Conservation (phyloP, 2,113 vertebrate species). For the Campylorhamphus procurvoides region DNA sequence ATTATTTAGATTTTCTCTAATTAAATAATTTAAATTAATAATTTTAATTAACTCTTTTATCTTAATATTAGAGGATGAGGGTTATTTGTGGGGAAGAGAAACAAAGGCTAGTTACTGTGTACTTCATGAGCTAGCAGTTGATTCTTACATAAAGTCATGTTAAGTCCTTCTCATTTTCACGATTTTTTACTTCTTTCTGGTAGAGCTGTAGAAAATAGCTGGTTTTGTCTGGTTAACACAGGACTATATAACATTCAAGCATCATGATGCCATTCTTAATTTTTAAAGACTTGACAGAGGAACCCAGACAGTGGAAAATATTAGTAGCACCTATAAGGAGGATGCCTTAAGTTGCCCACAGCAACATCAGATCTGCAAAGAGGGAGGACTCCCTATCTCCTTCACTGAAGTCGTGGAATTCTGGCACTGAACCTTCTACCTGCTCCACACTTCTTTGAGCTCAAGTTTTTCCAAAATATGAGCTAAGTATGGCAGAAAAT, state of each 20-base stretch:
- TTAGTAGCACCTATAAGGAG: background rate
- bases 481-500: background rate
- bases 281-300: background rate
- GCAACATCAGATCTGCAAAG: background rate
- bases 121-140: background rate
- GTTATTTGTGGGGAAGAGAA: background rate
- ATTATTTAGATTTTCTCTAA: background rate
- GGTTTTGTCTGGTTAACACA: background rate
- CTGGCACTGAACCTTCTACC: background rate
- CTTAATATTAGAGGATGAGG: background rate
- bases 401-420: background rate
- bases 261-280: background rate
- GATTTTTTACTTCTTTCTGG: background rate
- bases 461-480: background rate
- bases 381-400: accelerated
- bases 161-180: background rate
- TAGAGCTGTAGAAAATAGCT: background rate
- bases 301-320: background rate
- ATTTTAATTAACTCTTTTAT: background rate
- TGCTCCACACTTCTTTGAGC: background rate
- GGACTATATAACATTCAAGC: background rate
- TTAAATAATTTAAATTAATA: background rate
- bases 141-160: background rate
- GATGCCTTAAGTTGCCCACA: background rate
- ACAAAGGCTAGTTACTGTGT: background rate